Percentiles rank a stretch among this genome's conserved stretches.
Evolutionary conservation across 1,140 invertebrate genomes (phyloP).

Genomic region (Stenopsyche tienmushanensis): DNA sequence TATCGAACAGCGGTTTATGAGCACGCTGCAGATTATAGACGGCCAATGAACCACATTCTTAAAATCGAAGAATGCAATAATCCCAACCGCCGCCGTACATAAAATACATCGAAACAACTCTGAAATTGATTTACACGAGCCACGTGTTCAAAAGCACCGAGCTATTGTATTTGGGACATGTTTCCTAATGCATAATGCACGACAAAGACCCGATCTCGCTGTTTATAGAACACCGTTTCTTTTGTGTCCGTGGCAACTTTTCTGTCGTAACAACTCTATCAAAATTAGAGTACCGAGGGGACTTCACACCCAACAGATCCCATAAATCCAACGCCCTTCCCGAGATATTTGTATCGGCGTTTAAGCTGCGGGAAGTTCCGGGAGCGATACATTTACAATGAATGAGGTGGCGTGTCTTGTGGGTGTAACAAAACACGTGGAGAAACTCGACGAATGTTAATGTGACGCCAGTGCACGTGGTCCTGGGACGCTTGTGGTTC

Average conservation of each 20-base stretch:
- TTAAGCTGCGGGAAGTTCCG: background rate
- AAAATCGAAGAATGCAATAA: too few species aligned
- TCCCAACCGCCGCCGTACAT: too few species aligned
- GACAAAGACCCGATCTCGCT: background rate
- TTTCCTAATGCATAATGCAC: background rate
- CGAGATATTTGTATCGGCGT: background rate
- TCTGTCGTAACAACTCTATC: constrained; percentile 6
- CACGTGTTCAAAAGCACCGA: background rate
- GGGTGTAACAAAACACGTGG: background rate
- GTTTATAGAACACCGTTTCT: background rate
- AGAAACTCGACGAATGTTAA: constrained; percentile 15
- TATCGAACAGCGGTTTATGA: too few species aligned
- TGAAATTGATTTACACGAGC: background rate
- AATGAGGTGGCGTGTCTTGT: background rate
- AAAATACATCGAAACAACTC: too few species aligned
- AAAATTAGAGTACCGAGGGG: background rate
- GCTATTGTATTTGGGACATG: background rate
- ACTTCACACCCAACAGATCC: background rate
- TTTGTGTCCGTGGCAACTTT: background rate
- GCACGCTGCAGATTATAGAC: too few species aligned
- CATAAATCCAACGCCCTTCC: constrained; percentile 1
- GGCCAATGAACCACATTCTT: too few species aligned
- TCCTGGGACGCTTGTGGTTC: background rate
- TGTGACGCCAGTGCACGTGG: constrained; percentile 10
- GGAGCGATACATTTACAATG: constrained; percentile 7